Evolutionary conservation across 2,888 invertebrate species (phyloP), one percentile per base, ranked within the genome.

Genomic region (Acheta domesticus): DNA sequence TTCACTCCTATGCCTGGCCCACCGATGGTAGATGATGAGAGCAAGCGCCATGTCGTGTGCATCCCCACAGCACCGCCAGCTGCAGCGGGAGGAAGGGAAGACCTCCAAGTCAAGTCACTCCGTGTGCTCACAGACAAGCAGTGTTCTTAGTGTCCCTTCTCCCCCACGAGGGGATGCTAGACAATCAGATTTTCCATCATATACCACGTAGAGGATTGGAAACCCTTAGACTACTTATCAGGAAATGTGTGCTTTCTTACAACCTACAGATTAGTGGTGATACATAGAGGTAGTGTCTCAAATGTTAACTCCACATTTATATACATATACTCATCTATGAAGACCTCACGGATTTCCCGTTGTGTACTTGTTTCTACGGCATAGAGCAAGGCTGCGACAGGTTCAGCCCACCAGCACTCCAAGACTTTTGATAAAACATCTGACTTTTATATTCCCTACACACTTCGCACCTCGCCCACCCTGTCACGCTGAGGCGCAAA

Each of bases 101-200:
- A 62, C n/a, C 62, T 36, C 36, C 36, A 36, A 36, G 36, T 5
- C 36, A 36, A 62, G n/a, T 62, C 62, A 62, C 62, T 19, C 14
- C 62, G n/a, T n/a, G n/a, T 19, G 62, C 62, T 19, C 14, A 62
- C 62, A 62, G 62, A 19, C 16, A 62, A 62, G 62, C 62, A 62
- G 62, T 62, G 62, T 62, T n/a, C 62, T 62, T 62, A 62, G 62
- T 19, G n/a, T 19, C 14, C n/a, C 16, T 62, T 62, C n/a, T 62
- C n/a, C 62, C 62, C 62, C 62, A 62, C 16, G 62, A 62, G 62
- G 62, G n/a, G 62, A 62, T 62, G 62, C 62, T 62, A 62, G 62
- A 62, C 62, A 62, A 62, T 62, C 62, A 62, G 62, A 62, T 62
- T 62, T 62, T 62, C n/a, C 62, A 62, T 62, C 62, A 62, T 62